These are phyloP conservation scores for Haliaeetus leucogaster DNA, from an alignment of 2,113 vertebrate genomes.

Conservation along the genomic window DNA sequence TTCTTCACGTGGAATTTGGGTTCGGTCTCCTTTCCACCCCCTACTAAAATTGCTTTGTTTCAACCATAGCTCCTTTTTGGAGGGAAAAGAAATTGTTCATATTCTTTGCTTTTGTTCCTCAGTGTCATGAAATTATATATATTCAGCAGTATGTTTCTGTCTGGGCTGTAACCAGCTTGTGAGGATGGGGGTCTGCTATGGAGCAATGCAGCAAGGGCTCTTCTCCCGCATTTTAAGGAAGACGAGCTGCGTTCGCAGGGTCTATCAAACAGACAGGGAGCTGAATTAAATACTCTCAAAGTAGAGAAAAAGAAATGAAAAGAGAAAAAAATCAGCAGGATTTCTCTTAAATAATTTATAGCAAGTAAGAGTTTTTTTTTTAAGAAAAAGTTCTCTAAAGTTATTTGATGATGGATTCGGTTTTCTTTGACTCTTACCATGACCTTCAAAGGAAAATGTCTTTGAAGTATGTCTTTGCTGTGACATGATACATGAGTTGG, in stretches of 20 bases:
- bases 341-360: conserved; percentile 32
- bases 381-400: background rate
- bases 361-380: background rate
- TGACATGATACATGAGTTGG: background rate
- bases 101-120: background rate
- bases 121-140: background rate
- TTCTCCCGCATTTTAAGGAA: background rate
- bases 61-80: background rate
- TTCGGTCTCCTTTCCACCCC: background rate
- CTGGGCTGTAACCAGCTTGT: background rate
- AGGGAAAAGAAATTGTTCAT: background rate
- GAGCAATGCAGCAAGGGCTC: background rate
- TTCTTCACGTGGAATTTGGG: background rate
- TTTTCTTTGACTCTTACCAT: conserved; percentile 5
- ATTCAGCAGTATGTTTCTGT: background rate
- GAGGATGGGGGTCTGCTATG: background rate
- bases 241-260: background rate
- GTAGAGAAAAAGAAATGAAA: background rate
- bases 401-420: conserved; percentile 15
- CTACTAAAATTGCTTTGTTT: background rate
- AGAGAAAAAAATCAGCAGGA: background rate
- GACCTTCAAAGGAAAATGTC: conserved; percentile 18
- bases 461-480: conserved; percentile 33
- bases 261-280: background rate
- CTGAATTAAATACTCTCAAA: background rate